Conservation (phyloP, 1,140 invertebrate species). For the Harpegnathos saltator region DNA sequence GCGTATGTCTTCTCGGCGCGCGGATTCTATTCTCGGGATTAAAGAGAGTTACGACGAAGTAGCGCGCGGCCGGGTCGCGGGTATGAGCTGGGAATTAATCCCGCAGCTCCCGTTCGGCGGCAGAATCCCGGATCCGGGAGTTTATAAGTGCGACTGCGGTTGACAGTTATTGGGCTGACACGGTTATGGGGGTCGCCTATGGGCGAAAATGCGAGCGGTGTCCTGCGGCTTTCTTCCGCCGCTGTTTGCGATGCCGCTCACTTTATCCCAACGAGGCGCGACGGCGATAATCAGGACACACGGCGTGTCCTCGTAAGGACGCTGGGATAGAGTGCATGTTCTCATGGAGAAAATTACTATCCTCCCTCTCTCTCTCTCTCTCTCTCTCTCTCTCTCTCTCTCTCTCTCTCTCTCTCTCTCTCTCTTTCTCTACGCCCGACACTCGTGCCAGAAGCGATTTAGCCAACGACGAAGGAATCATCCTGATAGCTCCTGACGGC, state of each 20-base stretch:
- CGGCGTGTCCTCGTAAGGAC: conserved; percentile 7
- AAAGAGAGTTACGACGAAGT: conserved; percentile 29
- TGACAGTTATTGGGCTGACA: conserved; percentile 75
- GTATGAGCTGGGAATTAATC: conserved; percentile 72
- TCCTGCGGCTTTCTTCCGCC: neutral
- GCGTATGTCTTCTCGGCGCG: neutral
- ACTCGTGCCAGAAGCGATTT: conserved; percentile 56
- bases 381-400: no score
- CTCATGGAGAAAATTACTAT: conserved; percentile 45
- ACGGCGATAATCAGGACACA: neutral
- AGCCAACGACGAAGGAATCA: conserved; percentile 36
- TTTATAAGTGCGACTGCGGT: conserved; percentile 48
- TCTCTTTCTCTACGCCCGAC: no score
- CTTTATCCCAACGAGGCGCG: conserved; percentile 49
- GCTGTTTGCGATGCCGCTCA: neutral
- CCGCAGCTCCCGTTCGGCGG: conserved; percentile 23
- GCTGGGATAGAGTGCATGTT: conserved; percentile 26
- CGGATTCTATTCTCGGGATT: conserved; percentile 51
- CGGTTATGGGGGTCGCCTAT: conserved; percentile 59
- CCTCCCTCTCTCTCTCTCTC: no score
- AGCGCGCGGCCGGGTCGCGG: neutral
- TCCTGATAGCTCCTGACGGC: conserved; percentile 32
- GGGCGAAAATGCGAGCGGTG: conserved; percentile 57
- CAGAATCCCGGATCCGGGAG: conserved; percentile 35
- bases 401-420: no score